Evolutionary conservation across 2,797 vertebrate species (phyloP), one percentile per base, ranked within the genome.

Genomic region (Xenopus petersii): DNA sequence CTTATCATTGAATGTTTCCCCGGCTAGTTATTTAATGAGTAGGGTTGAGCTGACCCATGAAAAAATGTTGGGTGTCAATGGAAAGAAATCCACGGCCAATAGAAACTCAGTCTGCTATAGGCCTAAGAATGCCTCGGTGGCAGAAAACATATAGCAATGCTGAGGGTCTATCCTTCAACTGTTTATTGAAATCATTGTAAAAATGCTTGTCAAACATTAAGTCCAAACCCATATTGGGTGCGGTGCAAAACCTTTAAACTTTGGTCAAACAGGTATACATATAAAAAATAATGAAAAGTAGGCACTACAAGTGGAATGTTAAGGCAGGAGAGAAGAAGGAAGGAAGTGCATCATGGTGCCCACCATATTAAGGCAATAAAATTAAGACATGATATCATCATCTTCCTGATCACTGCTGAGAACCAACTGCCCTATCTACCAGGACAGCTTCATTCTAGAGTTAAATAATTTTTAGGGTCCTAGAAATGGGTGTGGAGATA

Each of bases 231-330:
- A 21, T 26, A 64, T 65, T 17, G 70, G 65, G 74, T n/a, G 49
- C 54, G 16, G 49, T 15, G 10, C 49, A 51, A 51, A 69, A 63
- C 51, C 49, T 3, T 54, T 67, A 51, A 16, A 64, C 42, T 75
- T 75, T 75, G 61, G 71, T 74, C 66, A 74, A 64, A 55, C 36
- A 26, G 24, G 49, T 55, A 10, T 49, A 71, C 36, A 55, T 58
- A 73, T 15, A 67, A 56, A 67, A 11, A 48, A 72, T 17, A 67
- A 12, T n/a, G 26, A 30, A 30, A 26, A 59, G 60, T 24, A 73
- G 76, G 55, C 55, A 55, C 24, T 17, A 26, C 11, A 17, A 21
- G 51, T 79, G 67, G 71, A 66, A 79, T 74, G 67, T 79, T 70
- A 74, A 70, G 77, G 62, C 54, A 49, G 24, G 4, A 60, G 10